Evolutionary conservation across 2,888 invertebrate species (phyloP).

Genomic region (Andrena hattorfiana): DNA sequence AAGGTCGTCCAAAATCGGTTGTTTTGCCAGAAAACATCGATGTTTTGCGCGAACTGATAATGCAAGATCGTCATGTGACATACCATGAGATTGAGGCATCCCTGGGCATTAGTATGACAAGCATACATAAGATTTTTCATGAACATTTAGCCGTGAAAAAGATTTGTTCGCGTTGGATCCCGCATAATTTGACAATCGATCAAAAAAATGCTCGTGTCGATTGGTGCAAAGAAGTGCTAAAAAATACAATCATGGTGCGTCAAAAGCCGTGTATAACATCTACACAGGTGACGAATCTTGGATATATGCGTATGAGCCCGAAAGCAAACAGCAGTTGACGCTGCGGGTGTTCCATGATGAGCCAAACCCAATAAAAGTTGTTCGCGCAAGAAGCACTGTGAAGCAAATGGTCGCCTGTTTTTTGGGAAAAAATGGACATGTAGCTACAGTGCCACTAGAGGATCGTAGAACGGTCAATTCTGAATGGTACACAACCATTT

Average conservation of each 20-base stretch:
- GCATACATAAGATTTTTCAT: background rate
- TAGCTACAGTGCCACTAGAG: background rate
- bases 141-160: background rate
- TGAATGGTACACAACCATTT: background rate
- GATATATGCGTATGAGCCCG: too few relatives aligned
- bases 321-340: too few relatives aligned
- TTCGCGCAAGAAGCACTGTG: too few relatives aligned
- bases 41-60: background rate
- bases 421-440: background rate
- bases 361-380: too few relatives aligned
- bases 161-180: background rate
- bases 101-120: too few relatives aligned
- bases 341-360: too few relatives aligned
- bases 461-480: background rate
- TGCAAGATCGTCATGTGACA: background rate
- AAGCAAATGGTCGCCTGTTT: too few relatives aligned
- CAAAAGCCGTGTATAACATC: too few relatives aligned
- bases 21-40: background rate
- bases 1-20: background rate
- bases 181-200: background rate
- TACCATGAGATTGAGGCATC: background rate
- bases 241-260: too few relatives aligned
- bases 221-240: too few relatives aligned
- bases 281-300: too few relatives aligned
- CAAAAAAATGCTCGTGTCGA: too few relatives aligned